Base-by-base conservation (phyloP, 2,113 vertebrate genomes). In the Pyxicephalus adspersus region DNA sequence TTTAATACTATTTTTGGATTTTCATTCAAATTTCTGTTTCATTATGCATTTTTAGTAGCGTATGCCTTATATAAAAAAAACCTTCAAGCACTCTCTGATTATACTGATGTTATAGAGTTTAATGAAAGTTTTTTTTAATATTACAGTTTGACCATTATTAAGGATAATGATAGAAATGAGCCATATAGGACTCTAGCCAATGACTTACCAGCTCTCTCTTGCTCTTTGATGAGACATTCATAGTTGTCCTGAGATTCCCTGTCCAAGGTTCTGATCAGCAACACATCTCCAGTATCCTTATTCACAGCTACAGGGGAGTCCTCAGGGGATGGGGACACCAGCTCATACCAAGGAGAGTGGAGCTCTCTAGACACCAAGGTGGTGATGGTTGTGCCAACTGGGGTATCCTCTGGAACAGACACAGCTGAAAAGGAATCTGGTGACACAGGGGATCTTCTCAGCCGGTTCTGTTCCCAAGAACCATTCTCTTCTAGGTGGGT, bases 321-420 rank as follows among this genome's bases (percentile, higher is more conserved):
- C 73, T 91, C 92, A 54, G 92, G 89, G 52, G 93, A 90, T 0
- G 94, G 92, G 76, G 94, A 91, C 83, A 93, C 26, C 83, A 95
- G 86, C 84, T 96, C 93, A 86, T 95, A 96, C 0, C 86, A 79
- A 5, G 92, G 86, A 7, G 90, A 34, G 77, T 91, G 91, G 83
- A 91, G 92, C 38, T 89, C 86, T 70, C 87, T 89, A 8, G 94
- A 92, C 75, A 85, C 90, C 86, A 96, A 84, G 70, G 89, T 87
- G 85, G 93, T 90, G 85, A 96, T 89, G 70, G 92, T 91, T 0
- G 91, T 91, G 26, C 95, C 94, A 63, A 93, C 90, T 0, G 87
- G 89, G 2, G 93, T 88, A 66, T 96, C 93, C 87, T 95, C 95
- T 26, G 94, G 94, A 84, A 95, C 89, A 31, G 91, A 91, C 25